Evolutionary conservation across 2,888 invertebrate species (phyloP).

Genomic region (Philopedon plagiatum): DNA sequence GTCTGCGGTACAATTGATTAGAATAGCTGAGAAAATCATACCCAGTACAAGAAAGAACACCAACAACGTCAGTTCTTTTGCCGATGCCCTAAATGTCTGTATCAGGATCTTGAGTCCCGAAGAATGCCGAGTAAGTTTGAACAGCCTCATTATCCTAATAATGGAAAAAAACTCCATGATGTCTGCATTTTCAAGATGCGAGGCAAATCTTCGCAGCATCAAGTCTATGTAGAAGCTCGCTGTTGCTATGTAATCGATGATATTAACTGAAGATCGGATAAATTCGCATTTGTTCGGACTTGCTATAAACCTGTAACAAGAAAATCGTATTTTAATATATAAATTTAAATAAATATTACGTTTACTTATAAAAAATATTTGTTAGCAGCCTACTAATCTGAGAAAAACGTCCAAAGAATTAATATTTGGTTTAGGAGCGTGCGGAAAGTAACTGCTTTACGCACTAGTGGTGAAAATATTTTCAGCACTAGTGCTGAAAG

Average conservation of each 20-base stretch:
- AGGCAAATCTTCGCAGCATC: conserved; percentile 89
- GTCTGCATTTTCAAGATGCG: conserved; percentile 93
- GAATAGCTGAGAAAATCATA: conserved; percentile 5
- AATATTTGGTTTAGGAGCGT: too few species aligned
- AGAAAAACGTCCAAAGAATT: too few species aligned
- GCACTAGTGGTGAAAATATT: too few species aligned
- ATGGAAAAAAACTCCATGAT: conserved; percentile 98
- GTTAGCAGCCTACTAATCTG: too few species aligned
- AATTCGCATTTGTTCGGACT: conserved; percentile 96
- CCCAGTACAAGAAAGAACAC: conserved; percentile 77
- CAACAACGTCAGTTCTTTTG: conserved; percentile 94
- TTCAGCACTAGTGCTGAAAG: too few species aligned
- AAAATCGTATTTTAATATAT: too few species aligned
- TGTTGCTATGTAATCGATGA: conserved; percentile 99
- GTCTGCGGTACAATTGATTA: too few species aligned
- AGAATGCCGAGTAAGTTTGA: conserved; percentile 97
- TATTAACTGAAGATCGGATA: conserved; percentile 94
- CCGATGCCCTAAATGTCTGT: conserved; percentile 97
- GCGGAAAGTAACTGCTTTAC: too few species aligned
- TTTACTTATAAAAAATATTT: too few species aligned
- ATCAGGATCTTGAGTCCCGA: conserved; percentile 98
- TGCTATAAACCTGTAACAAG: conserved; percentile 79
- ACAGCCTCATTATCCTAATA: conserved; percentile 97
- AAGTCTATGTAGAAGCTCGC: conserved; percentile 98
- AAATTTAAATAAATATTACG: too few species aligned